Evolutionary conservation across 2,888 invertebrate species (phyloP).

Genomic region (Coelogynopora nodosa): DNA sequence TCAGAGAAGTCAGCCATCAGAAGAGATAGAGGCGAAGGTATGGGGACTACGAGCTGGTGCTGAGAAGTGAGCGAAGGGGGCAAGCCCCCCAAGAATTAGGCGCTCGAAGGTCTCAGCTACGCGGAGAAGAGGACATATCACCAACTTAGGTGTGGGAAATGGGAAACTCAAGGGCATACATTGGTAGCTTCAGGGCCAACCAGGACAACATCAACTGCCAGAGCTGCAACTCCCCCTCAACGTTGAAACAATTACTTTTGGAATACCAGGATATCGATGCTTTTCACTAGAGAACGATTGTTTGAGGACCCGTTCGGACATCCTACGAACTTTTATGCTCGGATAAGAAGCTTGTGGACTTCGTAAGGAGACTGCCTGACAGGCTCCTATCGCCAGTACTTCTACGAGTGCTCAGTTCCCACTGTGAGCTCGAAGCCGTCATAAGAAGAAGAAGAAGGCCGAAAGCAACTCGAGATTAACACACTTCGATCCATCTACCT

Average conservation of each 20-base stretch:
- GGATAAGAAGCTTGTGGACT: not conserved
- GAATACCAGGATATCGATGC: not conserved
- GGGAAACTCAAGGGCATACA: not conserved
- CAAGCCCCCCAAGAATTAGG: not conserved
- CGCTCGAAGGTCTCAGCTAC: not conserved
- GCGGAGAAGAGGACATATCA: not conserved
- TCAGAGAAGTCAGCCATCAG: not conserved
- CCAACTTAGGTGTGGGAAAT: not conserved
- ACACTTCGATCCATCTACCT: no score
- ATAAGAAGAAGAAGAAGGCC: not conserved
- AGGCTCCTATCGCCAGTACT: not conserved
- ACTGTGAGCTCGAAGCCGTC: not conserved
- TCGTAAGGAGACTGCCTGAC: not conserved
- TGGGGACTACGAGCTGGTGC: not conserved
- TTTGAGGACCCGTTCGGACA: not conserved
- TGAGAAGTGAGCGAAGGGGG: not conserved
- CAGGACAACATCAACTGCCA: not conserved
- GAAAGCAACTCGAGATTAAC: no score
- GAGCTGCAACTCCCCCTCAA: not conserved
- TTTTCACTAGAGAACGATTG: not conserved
- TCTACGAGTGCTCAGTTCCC: not conserved
- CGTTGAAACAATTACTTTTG: not conserved
- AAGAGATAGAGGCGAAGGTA: not conserved
- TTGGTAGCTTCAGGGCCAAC: not conserved
- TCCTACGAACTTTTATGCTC: not conserved